Base-by-base conservation (phyloP, 1,140 invertebrate genomes). In the Bactericera cockerelli region DNA sequence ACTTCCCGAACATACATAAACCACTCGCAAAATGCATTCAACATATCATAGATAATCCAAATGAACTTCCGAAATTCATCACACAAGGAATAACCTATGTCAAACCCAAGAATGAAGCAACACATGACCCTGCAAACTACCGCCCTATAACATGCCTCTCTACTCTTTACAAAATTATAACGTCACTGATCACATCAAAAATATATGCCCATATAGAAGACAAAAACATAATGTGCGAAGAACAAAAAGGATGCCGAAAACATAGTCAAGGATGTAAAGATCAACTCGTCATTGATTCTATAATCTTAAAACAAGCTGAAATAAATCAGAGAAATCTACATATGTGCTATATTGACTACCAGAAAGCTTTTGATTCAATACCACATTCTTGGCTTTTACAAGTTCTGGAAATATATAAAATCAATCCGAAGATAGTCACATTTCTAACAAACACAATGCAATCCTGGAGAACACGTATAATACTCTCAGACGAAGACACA, bases 231-330 rank as follows among this genome's bases (percentile, higher is more conserved):
- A n/a, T 66, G 49, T 22, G 59, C 26, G 57, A 64, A 58, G 57
- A 65, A 39, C 66, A 67, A 56, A 66, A 67, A 49, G 62, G 63
- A 1, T 67, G 66, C 26, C 31, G 61, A 21, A 26, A 33, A 58
- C 28, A 59, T 1, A 33, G 58, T 26, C 42, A 59, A 53, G 65
- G 64, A 0, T 65, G 60, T 54, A 66, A 63, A 39, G 64, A 65
- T n/a, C 62, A 64, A 59, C 26, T 64, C 2, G 49, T 64, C 0
- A 65, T 65, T 26, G 64, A 66, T 31, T 39, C 55, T 1, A 42
- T 62, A 25, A 57, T 66, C 26, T 59, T 55, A 11, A 58, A 60
- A 21, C 57, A 64, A 19, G 63, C 59, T 11, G 59, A 58, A 19
- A 38, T 59, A 53, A 61, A 58, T 1, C 58, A 59, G 14, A 31